Evolutionary conservation across 2,113 vertebrate species (phyloP).

Genomic region (Ptilorrhoa leucosticta): DNA sequence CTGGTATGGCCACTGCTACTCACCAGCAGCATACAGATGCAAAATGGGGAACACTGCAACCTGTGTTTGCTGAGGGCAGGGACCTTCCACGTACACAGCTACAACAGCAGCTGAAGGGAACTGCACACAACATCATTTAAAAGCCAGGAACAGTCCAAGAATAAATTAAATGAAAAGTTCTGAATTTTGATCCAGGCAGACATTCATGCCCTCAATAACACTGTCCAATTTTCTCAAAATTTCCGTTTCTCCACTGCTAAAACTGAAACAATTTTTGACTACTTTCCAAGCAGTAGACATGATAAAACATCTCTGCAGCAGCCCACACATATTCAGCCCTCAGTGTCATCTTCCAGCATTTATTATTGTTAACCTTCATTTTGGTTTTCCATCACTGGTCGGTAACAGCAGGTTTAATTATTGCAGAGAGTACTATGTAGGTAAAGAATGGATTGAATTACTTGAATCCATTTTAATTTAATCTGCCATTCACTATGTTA

Average conservation of each 20-base stretch:
- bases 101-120: background rate
- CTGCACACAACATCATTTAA: fast-evolving
- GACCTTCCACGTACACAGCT: fast-evolving
- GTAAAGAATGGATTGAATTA: background rate
- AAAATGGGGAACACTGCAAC: background rate
- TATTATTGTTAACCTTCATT: background rate
- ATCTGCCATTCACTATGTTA: background rate
- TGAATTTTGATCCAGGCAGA: background rate
- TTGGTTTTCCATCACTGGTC: background rate
- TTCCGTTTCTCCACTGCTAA: background rate
- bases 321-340: background rate
- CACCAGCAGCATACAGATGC: fast-evolving
- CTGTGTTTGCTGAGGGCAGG: background rate
- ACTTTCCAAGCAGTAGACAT: background rate
- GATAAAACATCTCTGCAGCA: background rate
- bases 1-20: background rate
- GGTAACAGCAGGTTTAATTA: background rate
- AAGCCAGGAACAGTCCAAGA: background rate
- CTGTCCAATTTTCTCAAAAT: background rate
- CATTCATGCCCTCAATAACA: background rate
- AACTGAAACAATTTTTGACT: background rate
- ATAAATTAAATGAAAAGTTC: background rate
- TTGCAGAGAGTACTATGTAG: background rate
- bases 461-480: background rate
- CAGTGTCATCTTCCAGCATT: background rate